Evolutionary conservation across 2,888 invertebrate genomes (phyloP), one percentile per base, ranked within the genome.

Genomic region (Sarcophaga subvicina): DNA sequence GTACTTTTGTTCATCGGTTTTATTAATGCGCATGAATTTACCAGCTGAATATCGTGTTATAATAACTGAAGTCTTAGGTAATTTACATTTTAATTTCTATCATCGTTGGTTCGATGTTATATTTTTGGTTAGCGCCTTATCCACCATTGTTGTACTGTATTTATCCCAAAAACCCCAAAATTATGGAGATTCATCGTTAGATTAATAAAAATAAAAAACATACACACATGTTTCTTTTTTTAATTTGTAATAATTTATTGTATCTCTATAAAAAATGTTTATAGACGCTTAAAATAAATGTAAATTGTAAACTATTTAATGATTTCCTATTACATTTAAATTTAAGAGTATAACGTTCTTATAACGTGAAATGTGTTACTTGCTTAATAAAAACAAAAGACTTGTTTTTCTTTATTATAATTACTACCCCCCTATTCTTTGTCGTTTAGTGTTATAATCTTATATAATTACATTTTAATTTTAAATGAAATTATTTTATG

Each of bases 91-190:
- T 91, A 99, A 98, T 93, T 99, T 99, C 94, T 99, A 99, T 92
- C 99, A 99, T 93, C 95, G 99, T 85, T 99, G 99, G 99, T 99
- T 99, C 93, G 99, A 99, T 93, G 99, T 99, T 5, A 99, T 99
- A 92, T 99, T 99, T 93, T 94, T 99, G 85, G 97, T 99, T 37
- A 98, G 98, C 91, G 99, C 99, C 0, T 93, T 99, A 62, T 98
- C 98, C 20, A 99, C 98, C 88, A 99, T 99, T 90, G 96, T 97
- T 88, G 98, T 99, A 88, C 94, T 99, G 80, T 99, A 99, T 94
- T 94, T 99, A 89, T 98, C 99, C 17, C 98, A 99, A 92, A 99
- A 98, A 91, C 97, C 97, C 90, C 96, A 96, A n/a, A 94, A 94
- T n/a, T 90, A 90, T 20, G 94, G 91, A 59, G 93, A 93, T 89